Base-by-base conservation (phyloP, 53 echinoderm and acorn worm genomes). In the Holothuria scabra region DNA sequence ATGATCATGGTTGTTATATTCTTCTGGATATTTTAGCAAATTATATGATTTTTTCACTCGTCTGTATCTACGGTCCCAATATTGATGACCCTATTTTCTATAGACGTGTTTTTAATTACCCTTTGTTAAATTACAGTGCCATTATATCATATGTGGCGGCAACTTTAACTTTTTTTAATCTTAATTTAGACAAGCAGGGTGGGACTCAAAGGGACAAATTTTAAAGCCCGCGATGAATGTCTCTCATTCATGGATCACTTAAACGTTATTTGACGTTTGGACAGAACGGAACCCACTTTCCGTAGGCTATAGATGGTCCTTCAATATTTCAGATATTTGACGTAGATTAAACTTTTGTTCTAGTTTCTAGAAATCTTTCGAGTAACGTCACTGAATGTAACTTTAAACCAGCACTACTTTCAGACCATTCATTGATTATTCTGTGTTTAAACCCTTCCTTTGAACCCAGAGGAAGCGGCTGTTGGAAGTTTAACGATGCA, bases 351-450 rank as follows among this genome's bases (percentile, higher is more conserved):
- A n/a, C n/a, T n/a, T n/a, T n/a, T n/a, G 14, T n/a, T n/a, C n/a
- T n/a, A n/a, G n/a, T n/a, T n/a, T n/a, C n/a, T n/a, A n/a, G n/a
- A n/a, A n/a, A n/a, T n/a, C n/a, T n/a, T n/a, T n/a, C n/a, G n/a
- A n/a, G n/a, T n/a, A n/a, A n/a, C n/a, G n/a, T n/a, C n/a, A n/a
- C n/a, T n/a, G n/a, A n/a, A n/a, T n/a, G n/a, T n/a, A n/a, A n/a
- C n/a, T n/a, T n/a, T n/a, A n/a, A n/a, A 59, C 80, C 14, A 59
- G 80, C 56, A 20, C 28, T 69, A 28, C 33, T 35, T 0, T 67
- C 84, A 16, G 84, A 84, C 25, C 84, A 84, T 33, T 84, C 84
- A 19, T 28, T 84, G 14, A 70, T 70, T 25, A 8, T 25, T 28
- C 13, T 84, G 3, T 4, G 22, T 12, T 24, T 84, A 26, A 19